phyloP scores from a whole-genome alignment of 2,113 vertebrate genomes.

The Conger conger region DNA sequence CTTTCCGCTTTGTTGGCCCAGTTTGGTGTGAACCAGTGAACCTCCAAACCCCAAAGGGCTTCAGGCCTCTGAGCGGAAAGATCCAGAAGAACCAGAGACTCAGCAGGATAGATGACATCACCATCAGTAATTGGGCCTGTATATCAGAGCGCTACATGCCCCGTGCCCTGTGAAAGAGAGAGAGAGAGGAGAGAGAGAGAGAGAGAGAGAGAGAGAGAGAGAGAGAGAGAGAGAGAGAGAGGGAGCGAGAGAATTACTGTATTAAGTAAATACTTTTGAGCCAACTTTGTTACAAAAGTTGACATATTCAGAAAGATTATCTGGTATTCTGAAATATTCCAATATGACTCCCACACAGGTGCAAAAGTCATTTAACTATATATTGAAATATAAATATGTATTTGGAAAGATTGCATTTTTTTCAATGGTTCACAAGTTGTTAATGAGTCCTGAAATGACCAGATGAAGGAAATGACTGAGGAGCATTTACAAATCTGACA shows the following conservation, averaged over 20 bases:
- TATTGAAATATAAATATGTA: too few relatives aligned
- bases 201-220: slow-evolving; percentile 16
- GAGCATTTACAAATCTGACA: neutral
- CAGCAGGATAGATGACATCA: slow-evolving; percentile 3
- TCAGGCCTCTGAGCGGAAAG: neutral
- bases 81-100: neutral
- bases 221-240: slow-evolving; percentile 12
- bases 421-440: too few relatives aligned
- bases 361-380: too few relatives aligned
- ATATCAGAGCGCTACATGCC: neutral
- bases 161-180: neutral
- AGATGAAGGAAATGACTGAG: neutral
- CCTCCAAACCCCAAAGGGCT: neutral
- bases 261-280: too few relatives aligned
- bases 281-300: neutral
- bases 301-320: neutral
- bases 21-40: neutral
- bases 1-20: neutral
- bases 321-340: too few relatives aligned
- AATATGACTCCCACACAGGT: neutral
- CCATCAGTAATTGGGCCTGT: slow-evolving; percentile 18
- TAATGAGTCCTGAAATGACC: too few relatives aligned
- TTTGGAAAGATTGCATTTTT: too few relatives aligned
- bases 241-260: neutral
- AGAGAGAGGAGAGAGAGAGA: neutral